Conservation (phyloP, 2,797 vertebrate genomes). For the Helarctos malayanus region DNA sequence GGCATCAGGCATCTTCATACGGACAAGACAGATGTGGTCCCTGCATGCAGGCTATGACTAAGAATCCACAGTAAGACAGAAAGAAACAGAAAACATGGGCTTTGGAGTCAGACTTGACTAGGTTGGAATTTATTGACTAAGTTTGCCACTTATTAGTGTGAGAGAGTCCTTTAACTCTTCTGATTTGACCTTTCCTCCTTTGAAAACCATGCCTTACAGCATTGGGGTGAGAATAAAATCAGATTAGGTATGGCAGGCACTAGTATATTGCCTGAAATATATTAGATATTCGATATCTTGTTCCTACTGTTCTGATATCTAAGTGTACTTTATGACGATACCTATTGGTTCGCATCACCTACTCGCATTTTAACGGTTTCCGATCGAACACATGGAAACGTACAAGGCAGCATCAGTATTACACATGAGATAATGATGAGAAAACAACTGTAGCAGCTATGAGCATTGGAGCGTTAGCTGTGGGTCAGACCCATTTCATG, state of each 20-base stretch:
- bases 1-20: background rate
- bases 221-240: background rate
- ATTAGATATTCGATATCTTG: background rate
- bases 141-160: background rate
- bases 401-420: background rate
- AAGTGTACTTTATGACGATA: background rate
- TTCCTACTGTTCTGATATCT: background rate
- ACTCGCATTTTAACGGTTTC: background rate
- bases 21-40: background rate
- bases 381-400: background rate
- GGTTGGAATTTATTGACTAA: background rate
- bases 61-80: background rate
- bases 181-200: background rate
- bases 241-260: background rate
- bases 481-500: background rate
- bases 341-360: background rate
- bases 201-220: background rate
- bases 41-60: fast-evolving
- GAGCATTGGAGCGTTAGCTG: background rate
- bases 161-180: background rate
- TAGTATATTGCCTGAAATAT: background rate
- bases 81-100: background rate
- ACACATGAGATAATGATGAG: background rate
- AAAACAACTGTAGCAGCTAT: background rate
- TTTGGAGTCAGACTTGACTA: background rate